A percentile compares a stretch with the other conserved stretches of the same genome.
phyloP scores from a whole-genome alignment of 2,797 vertebrate genomes.

The Lagodon rhomboides region DNA sequence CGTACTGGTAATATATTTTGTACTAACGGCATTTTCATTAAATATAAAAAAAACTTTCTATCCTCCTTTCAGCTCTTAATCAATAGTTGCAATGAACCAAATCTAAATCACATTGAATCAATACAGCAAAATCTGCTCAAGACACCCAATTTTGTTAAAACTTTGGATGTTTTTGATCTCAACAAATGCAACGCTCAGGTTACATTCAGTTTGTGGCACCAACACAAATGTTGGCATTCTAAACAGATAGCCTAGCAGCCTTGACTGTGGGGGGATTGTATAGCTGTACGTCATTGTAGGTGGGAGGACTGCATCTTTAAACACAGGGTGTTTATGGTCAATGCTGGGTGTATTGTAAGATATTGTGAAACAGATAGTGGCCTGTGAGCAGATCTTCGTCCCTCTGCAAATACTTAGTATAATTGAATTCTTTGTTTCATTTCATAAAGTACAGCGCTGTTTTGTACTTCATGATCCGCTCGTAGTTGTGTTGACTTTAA shows the following conservation, averaged over 20 bases:
- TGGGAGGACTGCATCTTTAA: conserved; percentile 29
- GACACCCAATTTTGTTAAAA: background rate
- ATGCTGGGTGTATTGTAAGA: conserved; percentile 25
- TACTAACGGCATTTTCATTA: background rate
- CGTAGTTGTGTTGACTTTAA: background rate
- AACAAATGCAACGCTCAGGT: background rate
- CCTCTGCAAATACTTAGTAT: no score
- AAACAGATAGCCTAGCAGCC: conserved; percentile 2
- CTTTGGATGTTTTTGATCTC: background rate
- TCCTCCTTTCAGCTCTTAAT: background rate
- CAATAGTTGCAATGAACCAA: background rate
- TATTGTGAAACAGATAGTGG: conserved; percentile 11
- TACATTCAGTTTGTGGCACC: background rate
- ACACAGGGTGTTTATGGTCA: conserved; percentile 25
- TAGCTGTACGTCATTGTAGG: conserved; percentile 21
- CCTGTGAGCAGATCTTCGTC: conserved; percentile 9
- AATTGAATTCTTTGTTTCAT: conserved; percentile 8
- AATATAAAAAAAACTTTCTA: background rate
- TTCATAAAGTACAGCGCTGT: background rate
- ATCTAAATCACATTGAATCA: conserved; percentile 2
- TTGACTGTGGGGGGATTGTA: background rate
- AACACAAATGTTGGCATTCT: conserved; percentile 8
- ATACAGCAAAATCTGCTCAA: background rate
- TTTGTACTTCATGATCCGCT: background rate
- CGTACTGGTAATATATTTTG: background rate